Base-by-base conservation (phyloP, 92 coral and sea anemone genomes). In the Anthopleura xanthogrammica region DNA sequence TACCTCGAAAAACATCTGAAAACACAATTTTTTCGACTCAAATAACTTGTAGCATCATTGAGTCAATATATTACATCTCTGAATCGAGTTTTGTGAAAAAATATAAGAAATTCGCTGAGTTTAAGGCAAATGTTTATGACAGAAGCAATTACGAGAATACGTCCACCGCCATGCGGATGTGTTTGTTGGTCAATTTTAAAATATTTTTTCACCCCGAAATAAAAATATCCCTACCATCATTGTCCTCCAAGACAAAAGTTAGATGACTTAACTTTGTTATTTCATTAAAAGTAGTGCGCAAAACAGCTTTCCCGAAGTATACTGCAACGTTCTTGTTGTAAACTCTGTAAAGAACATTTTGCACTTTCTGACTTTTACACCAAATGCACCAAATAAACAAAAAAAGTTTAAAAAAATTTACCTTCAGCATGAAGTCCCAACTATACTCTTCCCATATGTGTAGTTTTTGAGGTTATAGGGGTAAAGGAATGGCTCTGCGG, bases 141-240 rank as follows among this genome's bases (percentile, higher is more conserved):
- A 77, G 86, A 82, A 94, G 98, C 92, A 87, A 92, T 94, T 94
- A 92, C 98, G 95, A 87, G 90, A 85, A 84, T 83, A 85, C 76
- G 80, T 82, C 74, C 93, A 81, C 93, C 84, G 89, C 88, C 92
- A 85, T 94, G 88, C 85, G 80, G 93, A 94, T 94, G 98, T 94
- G 98, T 94, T 94, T 94, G 98, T 94, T 94, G 94, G 82, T 84
- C 89, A 58, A 60, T 66, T 89, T 85, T 80, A 86, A 83, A 83
- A 78, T 81, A 50, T 82, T 57, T 85, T 94, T 92, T 43, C 77
- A 72, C 87, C 48, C 65, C 52, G 76, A 86, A 70, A 22, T n/a
- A 60, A 74, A 19, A 9, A 36, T 60, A 42, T 52, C 46, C 83
- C 41, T 48, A 42, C 48, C 65, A 46, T 16, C 78, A 20, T 7